Base-by-base conservation (phyloP, 2,113 vertebrate genomes). In the Ginglymostoma cirratum region DNA sequence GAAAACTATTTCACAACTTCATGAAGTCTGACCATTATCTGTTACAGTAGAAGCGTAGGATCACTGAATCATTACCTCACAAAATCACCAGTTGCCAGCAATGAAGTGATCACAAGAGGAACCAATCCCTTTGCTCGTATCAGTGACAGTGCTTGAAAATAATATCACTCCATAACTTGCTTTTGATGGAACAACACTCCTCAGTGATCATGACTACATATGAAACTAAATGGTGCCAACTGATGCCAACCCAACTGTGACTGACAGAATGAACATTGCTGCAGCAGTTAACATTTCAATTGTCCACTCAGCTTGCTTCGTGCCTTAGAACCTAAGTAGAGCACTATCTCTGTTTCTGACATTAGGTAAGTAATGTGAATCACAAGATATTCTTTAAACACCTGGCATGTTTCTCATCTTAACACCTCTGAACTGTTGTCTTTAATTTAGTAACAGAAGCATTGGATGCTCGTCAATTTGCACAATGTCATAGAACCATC, bases 281-380 rank as follows among this genome's bases (percentile, higher is more conserved):
- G 24, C 24, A 70, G 48, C 94, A 45, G 66, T 14, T 95, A 67
- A 72, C 66, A 52, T 76, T 72, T 95, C 94, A 95, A 95, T 76
- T 48, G 69, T 52, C 69, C 94, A 34, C 4, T 24, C 38, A 52
- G 94, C 72, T 72, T 95, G n/a, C 69, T 27, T 72, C 2, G 66
- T 30, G 24, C 30, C 94, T 72, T 27, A 52, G 42, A 95, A 95
- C 45, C 70, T 72, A 72, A 95, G 30, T 48, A 95, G 69, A 30
- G 7, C 72, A 95, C 72, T 95, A 72, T 95, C 94, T 95, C 67
- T n/a, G 24, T 24, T 76, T 95, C 72, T 15, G 72, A 52, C 14
- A 76, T 72, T 72, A 24, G 67, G 19, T 95, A 95, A 95, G 94
- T 76, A 42, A 95, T 5, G 94, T 95, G 94, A 95, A 76, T 38